phyloP scores from a whole-genome alignment of 2,113 vertebrate genomes.

The Genyomyrus donnyi region DNA sequence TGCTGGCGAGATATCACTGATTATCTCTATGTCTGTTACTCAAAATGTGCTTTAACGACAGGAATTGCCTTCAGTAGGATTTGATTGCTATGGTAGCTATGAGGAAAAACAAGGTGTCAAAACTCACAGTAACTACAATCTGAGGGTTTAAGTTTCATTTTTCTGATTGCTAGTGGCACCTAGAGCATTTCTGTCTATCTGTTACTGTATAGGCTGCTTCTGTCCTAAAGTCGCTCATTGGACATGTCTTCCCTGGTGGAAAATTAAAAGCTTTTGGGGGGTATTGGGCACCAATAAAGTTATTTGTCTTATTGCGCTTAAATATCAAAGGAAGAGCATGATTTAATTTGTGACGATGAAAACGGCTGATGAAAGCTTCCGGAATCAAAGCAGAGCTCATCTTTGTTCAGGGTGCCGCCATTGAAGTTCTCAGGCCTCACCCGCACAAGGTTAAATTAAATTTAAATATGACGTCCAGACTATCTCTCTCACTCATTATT shows the following conservation, averaged over 20 bases:
- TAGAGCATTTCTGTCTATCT: neutral
- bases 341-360: conserved; percentile 2
- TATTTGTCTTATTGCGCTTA: neutral
- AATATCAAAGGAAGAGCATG: neutral
- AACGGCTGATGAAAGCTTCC: neutral
- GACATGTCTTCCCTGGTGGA: neutral
- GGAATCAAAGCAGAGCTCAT: neutral
- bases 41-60: neutral
- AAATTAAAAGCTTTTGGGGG: neutral
- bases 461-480: conserved; percentile 5
- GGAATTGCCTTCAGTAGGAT: neutral
- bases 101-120: neutral
- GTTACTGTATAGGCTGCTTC: neutral
- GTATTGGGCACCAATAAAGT: neutral
- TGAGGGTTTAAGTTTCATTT: neutral
- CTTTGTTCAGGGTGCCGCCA: neutral
- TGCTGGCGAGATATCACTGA: neutral
- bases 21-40: neutral
- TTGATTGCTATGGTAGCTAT: neutral
- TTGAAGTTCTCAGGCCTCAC: neutral
- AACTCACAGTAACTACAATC: neutral
- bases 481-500: conserved; percentile 3
- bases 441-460: conserved; percentile 11
- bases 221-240: neutral
- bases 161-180: neutral